Percentiles rank a stretch among this genome's conserved stretches.
These are phyloP conservation scores for Ceratina calcarata DNA, from an alignment of 1,140 invertebrate species.

Conservation along the genomic window DNA sequence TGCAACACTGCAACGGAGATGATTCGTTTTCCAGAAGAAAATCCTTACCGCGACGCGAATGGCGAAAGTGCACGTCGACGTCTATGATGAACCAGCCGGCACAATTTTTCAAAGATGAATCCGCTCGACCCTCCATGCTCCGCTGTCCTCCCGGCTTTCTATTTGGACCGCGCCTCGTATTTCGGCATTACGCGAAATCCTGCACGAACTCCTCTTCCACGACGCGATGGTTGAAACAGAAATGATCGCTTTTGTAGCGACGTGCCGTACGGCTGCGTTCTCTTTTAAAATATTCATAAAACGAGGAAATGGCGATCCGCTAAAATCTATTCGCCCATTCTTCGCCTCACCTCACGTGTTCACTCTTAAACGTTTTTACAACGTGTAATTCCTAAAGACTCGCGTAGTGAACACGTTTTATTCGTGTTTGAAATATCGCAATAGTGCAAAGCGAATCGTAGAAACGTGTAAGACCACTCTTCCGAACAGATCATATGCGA, in stretches of 20 bases:
- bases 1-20: slow-evolving; percentile 19
- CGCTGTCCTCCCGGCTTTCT: slow-evolving; percentile 8
- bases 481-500: too few relatives aligned
- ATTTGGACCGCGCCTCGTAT: not conserved
- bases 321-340: not conserved
- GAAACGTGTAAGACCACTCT: too few relatives aligned
- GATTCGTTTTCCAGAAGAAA: slow-evolving; percentile 18
- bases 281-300: slow-evolving; percentile 24
- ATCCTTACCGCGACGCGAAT: slow-evolving; percentile 16
- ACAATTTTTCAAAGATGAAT: slow-evolving; percentile 38
- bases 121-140: not conserved
- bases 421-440: too few relatives aligned
- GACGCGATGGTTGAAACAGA: not conserved
- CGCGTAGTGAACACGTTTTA: too few relatives aligned
- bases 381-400: too few relatives aligned
- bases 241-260: not conserved
- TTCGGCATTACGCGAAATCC: not conserved
- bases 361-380: too few relatives aligned
- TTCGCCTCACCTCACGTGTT: not conserved
- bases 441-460: too few relatives aligned
- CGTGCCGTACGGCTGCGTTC: not conserved
- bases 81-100: too few relatives aligned
- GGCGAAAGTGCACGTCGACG: not conserved
- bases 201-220: not conserved
- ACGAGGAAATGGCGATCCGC: not conserved